Conservation (phyloP, 1,140 invertebrate species). For the Leptopilina clavipes region DNA sequence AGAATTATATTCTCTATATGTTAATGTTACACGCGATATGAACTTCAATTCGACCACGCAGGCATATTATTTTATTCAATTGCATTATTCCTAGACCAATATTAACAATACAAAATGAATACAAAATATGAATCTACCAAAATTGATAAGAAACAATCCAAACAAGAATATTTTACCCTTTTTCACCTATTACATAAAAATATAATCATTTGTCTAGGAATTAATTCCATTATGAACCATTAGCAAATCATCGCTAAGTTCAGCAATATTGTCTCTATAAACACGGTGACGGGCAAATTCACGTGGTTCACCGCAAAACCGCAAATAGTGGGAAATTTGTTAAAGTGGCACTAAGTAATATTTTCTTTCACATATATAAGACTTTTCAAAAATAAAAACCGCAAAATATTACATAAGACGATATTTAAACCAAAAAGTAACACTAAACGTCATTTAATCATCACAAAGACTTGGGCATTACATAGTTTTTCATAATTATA, state of each 20-base stretch:
- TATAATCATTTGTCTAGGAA: too few species aligned
- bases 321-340: conserved; percentile 55
- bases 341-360: conserved; percentile 60
- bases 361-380: conserved; percentile 44
- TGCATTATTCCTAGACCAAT: too few species aligned
- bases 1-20: not conserved
- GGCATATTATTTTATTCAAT: too few species aligned
- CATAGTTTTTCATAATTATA: too few species aligned
- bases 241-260: conserved; percentile 7
- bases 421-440: too few species aligned
- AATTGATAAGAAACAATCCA: too few species aligned
- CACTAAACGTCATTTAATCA: not conserved
- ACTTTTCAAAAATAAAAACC: not conserved
- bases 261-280: not conserved
- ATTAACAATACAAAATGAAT: too few species aligned
- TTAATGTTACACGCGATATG: not conserved
- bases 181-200: too few species aligned
- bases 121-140: too few species aligned
- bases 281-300: conserved; percentile 27
- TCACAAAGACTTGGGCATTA: too few species aligned
- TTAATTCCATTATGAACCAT: conserved; percentile 21
- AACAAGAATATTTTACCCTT: too few species aligned
- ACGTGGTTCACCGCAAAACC: conserved; percentile 53
- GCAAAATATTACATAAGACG: not conserved
- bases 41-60: not conserved